phyloP scores from a whole-genome alignment of 2,888 invertebrate genomes.

The Drosophila peninsularis region DNA sequence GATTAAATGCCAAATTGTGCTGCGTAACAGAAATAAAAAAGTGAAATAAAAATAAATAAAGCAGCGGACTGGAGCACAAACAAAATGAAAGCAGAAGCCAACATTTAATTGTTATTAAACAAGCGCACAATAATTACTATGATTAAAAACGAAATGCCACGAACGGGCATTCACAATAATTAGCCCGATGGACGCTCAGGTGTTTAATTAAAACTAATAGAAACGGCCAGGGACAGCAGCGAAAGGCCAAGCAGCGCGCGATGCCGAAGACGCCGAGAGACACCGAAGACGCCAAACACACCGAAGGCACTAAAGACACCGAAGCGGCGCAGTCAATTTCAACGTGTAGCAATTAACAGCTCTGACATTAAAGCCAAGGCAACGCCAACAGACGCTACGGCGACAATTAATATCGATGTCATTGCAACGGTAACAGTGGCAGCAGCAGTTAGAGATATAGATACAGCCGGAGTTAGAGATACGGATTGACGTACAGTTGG shows the following conservation, averaged over 20 bases:
- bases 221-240: constrained; percentile 38
- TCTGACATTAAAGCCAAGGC: constrained; percentile 51
- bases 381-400: constrained; percentile 14
- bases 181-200: constrained; percentile 66
- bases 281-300: neutral
- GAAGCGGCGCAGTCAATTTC: constrained; percentile 47
- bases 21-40: constrained; percentile 16
- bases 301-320: constrained; percentile 1
- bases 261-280: constrained; percentile 3
- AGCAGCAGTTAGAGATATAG: neutral
- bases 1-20: constrained; percentile 72
- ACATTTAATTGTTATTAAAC: constrained; percentile 76
- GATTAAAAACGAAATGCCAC: constrained; percentile 55
- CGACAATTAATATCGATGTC: constrained; percentile 34
- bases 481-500: too few species aligned
- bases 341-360: constrained; percentile 75
- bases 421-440: constrained; percentile 21
- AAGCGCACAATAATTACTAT: constrained; percentile 74
- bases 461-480: neutral
- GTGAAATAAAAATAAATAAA: constrained; percentile 1
- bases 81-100: constrained; percentile 34
- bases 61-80: constrained; percentile 13
- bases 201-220: constrained; percentile 80
- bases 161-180: constrained; percentile 68
- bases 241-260: constrained; percentile 2